Base-by-base conservation (phyloP, 2,113 vertebrate species). In the Oryzias javanicus region DNA sequence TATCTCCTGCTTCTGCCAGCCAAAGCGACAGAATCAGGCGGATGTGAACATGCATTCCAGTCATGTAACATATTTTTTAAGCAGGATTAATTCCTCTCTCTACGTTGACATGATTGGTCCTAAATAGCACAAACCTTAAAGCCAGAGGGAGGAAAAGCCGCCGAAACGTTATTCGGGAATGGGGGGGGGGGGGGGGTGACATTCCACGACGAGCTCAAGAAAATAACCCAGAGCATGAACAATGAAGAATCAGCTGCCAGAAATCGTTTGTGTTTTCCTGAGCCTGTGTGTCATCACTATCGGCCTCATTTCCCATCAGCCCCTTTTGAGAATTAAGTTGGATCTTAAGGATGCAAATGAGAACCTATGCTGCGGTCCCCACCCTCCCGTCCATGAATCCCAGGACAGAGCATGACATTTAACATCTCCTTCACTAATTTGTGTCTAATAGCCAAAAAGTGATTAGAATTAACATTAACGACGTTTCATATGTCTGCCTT, bases 391-490 rank as follows among this genome's bases (percentile, higher is more conserved):
- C 64, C 82, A 81, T 70, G 84, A 90, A 84, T 92, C 91, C 89
- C 89, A 89, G 91, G 92, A 92, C 89, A 90, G 89, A 86, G 86
- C 86, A 82, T 93, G 91, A 92, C 92, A 93, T 93, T 93, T 93
- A 92, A 93, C 92, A 93, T 91, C 80, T 86, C 88, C 91, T 89
- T 89, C 88, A 81, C 91, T 93, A 92, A 93, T 92, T 92, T 92
- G 90, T 90, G 86, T 89, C 91, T 93, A 92, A 93, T 90, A 91
- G 90, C 90, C 87, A 91, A 93, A 92, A 92, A 92, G 90, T 92
- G 89, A 92, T 92, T 91, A 93, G 89, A 91, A 91, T 92, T 89
- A 92, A 91, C 89, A 88, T 91, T 91, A 91, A 92, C 90, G 90
- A 85, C 90, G 90, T 92, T 92, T 92, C 89, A 89, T 89, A 90